Percentiles rank a stretch among this genome's conserved stretches.
These are phyloP conservation scores for Catotricha subobsoleta DNA, from an alignment of 2,888 invertebrate species.

Conservation along the genomic window DNA sequence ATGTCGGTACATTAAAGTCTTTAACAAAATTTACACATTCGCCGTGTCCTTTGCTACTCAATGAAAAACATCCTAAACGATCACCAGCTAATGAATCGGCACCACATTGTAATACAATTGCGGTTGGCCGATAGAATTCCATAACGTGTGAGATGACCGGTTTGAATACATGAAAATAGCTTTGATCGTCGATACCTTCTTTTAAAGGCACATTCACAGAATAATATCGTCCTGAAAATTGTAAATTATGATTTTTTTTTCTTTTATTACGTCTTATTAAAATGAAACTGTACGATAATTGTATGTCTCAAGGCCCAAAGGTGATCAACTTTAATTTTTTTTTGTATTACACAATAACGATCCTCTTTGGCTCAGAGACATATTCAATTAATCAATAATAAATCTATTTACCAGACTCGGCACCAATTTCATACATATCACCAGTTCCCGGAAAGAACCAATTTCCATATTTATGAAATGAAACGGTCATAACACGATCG, in stretches of 20 bases:
- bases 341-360: too few relatives aligned
- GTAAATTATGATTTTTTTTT: too few relatives aligned
- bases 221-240: slow-evolving; percentile 87
- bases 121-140: slow-evolving; percentile 91
- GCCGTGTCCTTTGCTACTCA: slow-evolving; percentile 88
- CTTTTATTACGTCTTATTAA: too few relatives aligned
- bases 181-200: slow-evolving; percentile 92
- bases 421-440: slow-evolving; percentile 96
- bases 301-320: too few relatives aligned
- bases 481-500: slow-evolving; percentile 97
- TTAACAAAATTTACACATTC: slow-evolving; percentile 96
- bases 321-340: too few relatives aligned
- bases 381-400: too few relatives aligned
- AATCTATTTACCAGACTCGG: too few relatives aligned
- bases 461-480: slow-evolving; percentile 97
- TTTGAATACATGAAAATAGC: slow-evolving; percentile 81
- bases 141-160: slow-evolving; percentile 86
- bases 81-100: slow-evolving; percentile 96
- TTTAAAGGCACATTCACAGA: slow-evolving; percentile 96
- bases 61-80: slow-evolving; percentile 84
- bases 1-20: slow-evolving; percentile 74
- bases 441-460: slow-evolving; percentile 98
- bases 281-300: too few relatives aligned
- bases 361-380: too few relatives aligned
- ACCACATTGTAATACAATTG: slow-evolving; percentile 94